Percentiles rank a stretch among this genome's conserved stretches.
Conservation (phyloP, 2,888 invertebrate genomes). For the Sesia apiformis region DNA sequence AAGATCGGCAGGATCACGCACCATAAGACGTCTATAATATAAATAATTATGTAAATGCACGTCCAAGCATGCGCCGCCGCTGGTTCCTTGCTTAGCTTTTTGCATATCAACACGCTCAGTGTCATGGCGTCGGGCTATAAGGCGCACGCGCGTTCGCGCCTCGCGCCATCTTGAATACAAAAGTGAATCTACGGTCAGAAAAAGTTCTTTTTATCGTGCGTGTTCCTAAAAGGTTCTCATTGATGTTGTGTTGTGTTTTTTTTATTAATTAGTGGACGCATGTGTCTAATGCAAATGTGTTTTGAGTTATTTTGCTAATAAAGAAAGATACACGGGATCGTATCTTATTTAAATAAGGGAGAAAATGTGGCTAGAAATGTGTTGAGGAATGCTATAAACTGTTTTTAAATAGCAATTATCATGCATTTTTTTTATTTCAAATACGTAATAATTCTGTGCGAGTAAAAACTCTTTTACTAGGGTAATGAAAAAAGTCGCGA, state of each 20-base stretch:
- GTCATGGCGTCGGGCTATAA: conserved; percentile 55
- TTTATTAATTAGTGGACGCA: not conserved
- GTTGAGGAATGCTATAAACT: too few species aligned
- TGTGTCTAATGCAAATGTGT: too few species aligned
- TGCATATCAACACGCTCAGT: conserved; percentile 26
- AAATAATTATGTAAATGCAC: not conserved
- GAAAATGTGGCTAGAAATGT: too few species aligned
- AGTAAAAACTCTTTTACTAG: too few species aligned
- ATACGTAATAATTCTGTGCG: too few species aligned
- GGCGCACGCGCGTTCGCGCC: conserved; percentile 48
- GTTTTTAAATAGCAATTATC: too few species aligned
- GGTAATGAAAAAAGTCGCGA: too few species aligned
- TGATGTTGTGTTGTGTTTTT: not conserved
- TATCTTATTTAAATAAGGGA: too few species aligned
- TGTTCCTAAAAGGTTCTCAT: not conserved
- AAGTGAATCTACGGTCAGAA: not conserved
- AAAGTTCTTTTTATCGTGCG: not conserved
- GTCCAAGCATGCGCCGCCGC: not conserved
- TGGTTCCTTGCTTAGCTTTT: not conserved
- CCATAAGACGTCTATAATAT: not conserved
- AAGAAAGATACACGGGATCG: too few species aligned
- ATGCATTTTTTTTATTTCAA: too few species aligned
- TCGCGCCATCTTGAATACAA: conserved; percentile 12
- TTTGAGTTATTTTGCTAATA: too few species aligned
- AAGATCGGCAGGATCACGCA: not conserved